A percentile compares a stretch with the other conserved stretches of the same genome.
phyloP scores from a whole-genome alignment of 2,113 vertebrate species.

The Saguinus imperator region DNA sequence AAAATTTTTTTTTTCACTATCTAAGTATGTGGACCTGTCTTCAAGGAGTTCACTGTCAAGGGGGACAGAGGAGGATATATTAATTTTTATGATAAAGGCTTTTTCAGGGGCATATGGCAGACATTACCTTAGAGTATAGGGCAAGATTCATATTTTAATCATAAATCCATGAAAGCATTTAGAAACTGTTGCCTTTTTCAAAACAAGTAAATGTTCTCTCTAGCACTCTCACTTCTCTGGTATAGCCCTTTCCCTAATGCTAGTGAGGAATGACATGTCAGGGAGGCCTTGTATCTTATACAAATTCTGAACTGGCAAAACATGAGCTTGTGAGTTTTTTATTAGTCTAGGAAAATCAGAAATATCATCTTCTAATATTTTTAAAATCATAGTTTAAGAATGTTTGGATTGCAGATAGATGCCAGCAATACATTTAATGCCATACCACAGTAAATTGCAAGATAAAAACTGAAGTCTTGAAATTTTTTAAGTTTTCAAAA shows the following conservation, averaged over 20 bases:
- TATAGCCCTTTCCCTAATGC: not conserved
- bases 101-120: not conserved
- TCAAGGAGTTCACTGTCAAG: not conserved
- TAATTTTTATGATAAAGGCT: not conserved
- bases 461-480: not conserved
- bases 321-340: not conserved
- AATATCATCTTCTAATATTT: not conserved
- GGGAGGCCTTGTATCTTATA: not conserved
- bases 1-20: too few relatives aligned
- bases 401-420: slow-evolving; percentile 6
- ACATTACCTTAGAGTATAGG: not conserved
- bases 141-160: not conserved
- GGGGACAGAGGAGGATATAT: not conserved
- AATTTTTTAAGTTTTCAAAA: not conserved
- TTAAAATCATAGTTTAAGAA: not conserved
- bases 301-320: not conserved
- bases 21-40: not conserved
- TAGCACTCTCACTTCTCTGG: not conserved
- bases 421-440: not conserved
- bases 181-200: not conserved
- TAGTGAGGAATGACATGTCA: not conserved
- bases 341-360: not conserved
- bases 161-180: not conserved
- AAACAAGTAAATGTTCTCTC: not conserved
- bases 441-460: not conserved